Evolutionary conservation across 1,140 invertebrate genomes (phyloP), one percentile per base, ranked within the genome.

Genomic region (Teleopsis dalmanni): DNA sequence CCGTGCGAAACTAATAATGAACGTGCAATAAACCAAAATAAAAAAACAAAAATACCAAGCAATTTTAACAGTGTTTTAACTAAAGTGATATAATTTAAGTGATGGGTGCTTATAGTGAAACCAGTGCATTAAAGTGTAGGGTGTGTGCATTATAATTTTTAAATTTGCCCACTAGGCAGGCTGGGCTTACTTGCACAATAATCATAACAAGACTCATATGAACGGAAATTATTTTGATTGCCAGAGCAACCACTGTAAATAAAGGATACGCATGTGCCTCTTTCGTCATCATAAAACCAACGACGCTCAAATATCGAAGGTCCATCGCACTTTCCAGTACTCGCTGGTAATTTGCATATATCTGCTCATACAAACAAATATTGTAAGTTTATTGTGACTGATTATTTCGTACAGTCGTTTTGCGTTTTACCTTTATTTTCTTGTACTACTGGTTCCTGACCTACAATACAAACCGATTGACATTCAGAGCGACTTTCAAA

Each of bases 241-340:
- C 87, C 87, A 60, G 79, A 77, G 69, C 83, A 85, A 67, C 88
- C 88, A 47, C 83, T 83, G 68, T 88, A 92, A 57, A 81, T 78
- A 63, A 91, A 91, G 26, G 80, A 75, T 47, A 84, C 72, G 65
- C 88, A 91, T 54, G 80, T 82, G 59, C 80, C 78, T 51, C 76
- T 75, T 38, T 77, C 75, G 47, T 78, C 74, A 64, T 94, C 84
- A 70, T 86, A 95, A 75, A 86, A 90, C 81, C 83, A 95, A 38
- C 85, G 77, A 55, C 81, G 82, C 36, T 71, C 49, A 10, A 71
- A 73, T 50, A 74, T 73, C 41, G 76, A 60, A 13, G 70, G 72
- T 37, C 77, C 78, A 23, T 77, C 73, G 66, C 91, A 94, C 10
- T 80, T 81, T 16, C 91, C 91, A 22, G 72, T 68, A 53, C 82